These are phyloP conservation scores for Hedya salicella DNA, from an alignment of 2,888 invertebrate species.

Conservation along the genomic window DNA sequence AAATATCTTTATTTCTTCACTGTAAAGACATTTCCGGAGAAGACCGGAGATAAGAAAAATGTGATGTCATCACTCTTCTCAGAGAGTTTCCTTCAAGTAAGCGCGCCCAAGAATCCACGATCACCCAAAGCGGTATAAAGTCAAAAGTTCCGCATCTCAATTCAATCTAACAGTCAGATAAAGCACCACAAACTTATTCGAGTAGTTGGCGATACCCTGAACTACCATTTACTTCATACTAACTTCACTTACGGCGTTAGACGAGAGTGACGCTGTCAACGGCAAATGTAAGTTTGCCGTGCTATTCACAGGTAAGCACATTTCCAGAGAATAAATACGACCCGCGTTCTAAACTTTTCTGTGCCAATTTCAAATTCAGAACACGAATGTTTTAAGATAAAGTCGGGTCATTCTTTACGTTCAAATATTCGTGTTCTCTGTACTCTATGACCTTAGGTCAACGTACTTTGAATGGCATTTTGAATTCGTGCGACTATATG, in stretches of 20 bases:
- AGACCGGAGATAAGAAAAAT: conserved; percentile 9
- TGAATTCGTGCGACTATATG: conserved; percentile 54
- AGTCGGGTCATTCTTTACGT: conserved; percentile 41
- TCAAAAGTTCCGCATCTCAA: conserved; percentile 26
- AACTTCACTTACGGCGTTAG: conserved; percentile 2
- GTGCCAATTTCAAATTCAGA: conserved; percentile 42
- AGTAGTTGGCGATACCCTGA: conserved; percentile 5
- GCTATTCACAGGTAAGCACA: conserved; percentile 35
- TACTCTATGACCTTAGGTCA: conserved; percentile 62
- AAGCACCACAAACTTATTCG: conserved; percentile 8
- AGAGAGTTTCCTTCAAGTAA: conserved; percentile 1
- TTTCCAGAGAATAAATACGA: conserved; percentile 37
- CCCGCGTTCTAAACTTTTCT: conserved; percentile 34
- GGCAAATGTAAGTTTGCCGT: conserved; percentile 26
- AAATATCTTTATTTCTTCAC: neutral
- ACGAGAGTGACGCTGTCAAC: conserved; percentile 12
- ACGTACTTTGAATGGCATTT: conserved; percentile 63
- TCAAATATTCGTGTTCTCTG: conserved; percentile 35
- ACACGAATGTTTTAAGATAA: conserved; percentile 37
- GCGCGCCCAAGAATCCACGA: conserved; percentile 8
- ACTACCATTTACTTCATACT: conserved; percentile 21
- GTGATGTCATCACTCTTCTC: conserved; percentile 5
- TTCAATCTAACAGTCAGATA: conserved; percentile 24
- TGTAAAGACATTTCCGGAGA: neutral
- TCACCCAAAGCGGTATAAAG: conserved; percentile 14